Conservation (phyloP, 2,888 invertebrate genomes). For the Orthosia gracilis region DNA sequence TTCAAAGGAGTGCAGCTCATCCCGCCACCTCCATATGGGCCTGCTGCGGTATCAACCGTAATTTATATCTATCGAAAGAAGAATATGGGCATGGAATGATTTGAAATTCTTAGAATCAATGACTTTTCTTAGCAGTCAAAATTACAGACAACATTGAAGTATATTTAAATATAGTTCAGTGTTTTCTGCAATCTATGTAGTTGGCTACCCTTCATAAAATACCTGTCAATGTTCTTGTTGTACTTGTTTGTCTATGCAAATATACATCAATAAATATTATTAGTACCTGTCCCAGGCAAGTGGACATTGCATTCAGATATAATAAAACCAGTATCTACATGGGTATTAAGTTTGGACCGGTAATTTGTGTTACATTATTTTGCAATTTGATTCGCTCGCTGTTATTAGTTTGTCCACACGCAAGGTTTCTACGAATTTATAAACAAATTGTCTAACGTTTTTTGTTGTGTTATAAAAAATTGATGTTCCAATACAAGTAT, state of each 20-base stretch:
- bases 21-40: background rate
- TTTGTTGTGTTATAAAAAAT: constrained; percentile 29
- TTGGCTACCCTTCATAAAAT: constrained; percentile 9
- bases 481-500: too few species aligned
- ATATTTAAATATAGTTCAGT: too few species aligned
- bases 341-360: constrained; percentile 58
- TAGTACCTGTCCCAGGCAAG: constrained; percentile 31
- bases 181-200: background rate
- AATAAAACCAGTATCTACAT: constrained; percentile 62
- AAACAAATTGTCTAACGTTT: constrained; percentile 29
- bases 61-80: background rate
- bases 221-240: background rate
- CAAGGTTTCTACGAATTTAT: constrained; percentile 43
- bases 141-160: too few species aligned
- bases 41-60: too few species aligned
- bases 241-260: constrained; percentile 38
- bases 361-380: constrained; percentile 62
- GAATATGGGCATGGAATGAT: background rate
- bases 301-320: constrained; percentile 49
- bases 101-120: background rate
- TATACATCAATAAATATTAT: constrained; percentile 27
- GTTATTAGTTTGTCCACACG: constrained; percentile 55
- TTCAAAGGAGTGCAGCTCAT: background rate
- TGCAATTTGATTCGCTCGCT: constrained; percentile 51
- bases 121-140: background rate